Conservation (phyloP, 1,140 invertebrate species). For the Meloidogyne chitwoodi region DNA sequence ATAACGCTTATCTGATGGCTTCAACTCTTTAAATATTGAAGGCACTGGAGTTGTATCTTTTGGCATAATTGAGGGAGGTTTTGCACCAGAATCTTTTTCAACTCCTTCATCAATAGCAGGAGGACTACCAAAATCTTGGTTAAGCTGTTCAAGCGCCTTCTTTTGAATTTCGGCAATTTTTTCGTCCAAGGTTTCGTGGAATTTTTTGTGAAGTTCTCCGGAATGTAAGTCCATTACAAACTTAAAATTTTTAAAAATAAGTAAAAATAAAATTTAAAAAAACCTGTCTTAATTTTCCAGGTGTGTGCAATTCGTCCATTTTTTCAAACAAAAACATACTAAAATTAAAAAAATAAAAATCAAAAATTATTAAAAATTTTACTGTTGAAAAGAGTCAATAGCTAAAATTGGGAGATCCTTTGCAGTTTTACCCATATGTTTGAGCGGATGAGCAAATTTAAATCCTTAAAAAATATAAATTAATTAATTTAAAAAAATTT, state of each 20-base stretch:
- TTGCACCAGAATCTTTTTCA: neutral
- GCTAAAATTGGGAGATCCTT: conserved; percentile 90
- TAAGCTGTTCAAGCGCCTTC: conserved; percentile 42
- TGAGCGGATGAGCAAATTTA: conserved; percentile 93
- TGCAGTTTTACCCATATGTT: conserved; percentile 87
- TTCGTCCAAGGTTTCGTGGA: conserved; percentile 59
- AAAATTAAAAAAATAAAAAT: conserved; percentile 68
- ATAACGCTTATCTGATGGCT: conserved; percentile 59
- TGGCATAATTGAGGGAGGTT: conserved; percentile 36
- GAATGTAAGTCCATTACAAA: conserved; percentile 58
- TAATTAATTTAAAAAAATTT: neutral
- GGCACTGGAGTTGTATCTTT: conserved; percentile 55
- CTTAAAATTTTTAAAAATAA: conserved; percentile 30
- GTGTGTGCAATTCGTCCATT: conserved; percentile 51
- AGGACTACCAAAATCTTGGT: conserved; percentile 3
- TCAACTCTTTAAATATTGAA: conserved; percentile 59
- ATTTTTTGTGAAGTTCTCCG: conserved; percentile 53
- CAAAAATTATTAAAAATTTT: conserved; percentile 73
- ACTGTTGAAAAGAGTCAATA: conserved; percentile 89
- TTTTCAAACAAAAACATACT: conserved; percentile 87
- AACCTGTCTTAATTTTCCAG: conserved; percentile 54
- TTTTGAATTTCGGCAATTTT: conserved; percentile 55
- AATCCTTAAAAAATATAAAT: conserved; percentile 73
- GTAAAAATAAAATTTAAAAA: neutral
- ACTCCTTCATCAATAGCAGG: conserved; percentile 13